These are phyloP conservation scores for Lycaena phlaeas DNA, from an alignment of 2,888 invertebrate genomes.

Conservation along the genomic window DNA sequence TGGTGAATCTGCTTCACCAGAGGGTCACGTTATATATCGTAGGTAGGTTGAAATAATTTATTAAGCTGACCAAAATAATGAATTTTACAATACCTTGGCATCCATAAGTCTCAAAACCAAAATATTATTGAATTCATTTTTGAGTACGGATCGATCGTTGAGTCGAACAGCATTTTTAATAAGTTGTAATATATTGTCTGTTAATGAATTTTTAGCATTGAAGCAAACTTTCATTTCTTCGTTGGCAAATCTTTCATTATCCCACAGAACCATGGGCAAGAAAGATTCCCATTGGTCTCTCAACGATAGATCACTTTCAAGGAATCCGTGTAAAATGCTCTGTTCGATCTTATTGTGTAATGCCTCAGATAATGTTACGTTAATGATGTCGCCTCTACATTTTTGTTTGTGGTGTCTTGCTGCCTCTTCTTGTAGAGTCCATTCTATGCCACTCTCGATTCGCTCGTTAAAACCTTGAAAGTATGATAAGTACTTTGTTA, in stretches of 20 bases:
- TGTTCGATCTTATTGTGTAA: slow-evolving; percentile 42
- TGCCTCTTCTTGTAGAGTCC: slow-evolving; percentile 41
- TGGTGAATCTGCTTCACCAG: too few relatives aligned
- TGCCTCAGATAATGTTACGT: slow-evolving; percentile 37
- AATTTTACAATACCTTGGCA: slow-evolving; percentile 36
- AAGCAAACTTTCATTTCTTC: slow-evolving; percentile 51
- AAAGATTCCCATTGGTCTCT: slow-evolving; percentile 47
- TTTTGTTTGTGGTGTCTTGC: slow-evolving; percentile 36
- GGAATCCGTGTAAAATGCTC: slow-evolving; percentile 41
- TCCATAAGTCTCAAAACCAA: slow-evolving; percentile 42
- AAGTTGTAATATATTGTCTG: slow-evolving; percentile 38
- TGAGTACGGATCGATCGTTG: slow-evolving; percentile 34
- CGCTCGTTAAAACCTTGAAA: slow-evolving; percentile 46
- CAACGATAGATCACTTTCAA: slow-evolving; percentile 37
- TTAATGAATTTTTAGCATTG: slow-evolving; percentile 37
- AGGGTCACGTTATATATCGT: too few relatives aligned
- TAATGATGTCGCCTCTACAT: slow-evolving; percentile 30
- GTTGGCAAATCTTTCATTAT: slow-evolving; percentile 43
- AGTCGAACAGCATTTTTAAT: slow-evolving; percentile 37
- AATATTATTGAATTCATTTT: slow-evolving; percentile 33
- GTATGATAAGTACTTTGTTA: too few relatives aligned
- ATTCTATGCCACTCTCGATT: slow-evolving; percentile 44
- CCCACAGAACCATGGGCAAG: slow-evolving; percentile 47
- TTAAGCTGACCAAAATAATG: too few relatives aligned
- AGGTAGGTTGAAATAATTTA: too few relatives aligned